Percentiles rank a stretch among this genome's conserved stretches.
Evolutionary conservation across 1,140 invertebrate genomes (phyloP).

Genomic region (Aphelenchoides fujianensis): DNA sequence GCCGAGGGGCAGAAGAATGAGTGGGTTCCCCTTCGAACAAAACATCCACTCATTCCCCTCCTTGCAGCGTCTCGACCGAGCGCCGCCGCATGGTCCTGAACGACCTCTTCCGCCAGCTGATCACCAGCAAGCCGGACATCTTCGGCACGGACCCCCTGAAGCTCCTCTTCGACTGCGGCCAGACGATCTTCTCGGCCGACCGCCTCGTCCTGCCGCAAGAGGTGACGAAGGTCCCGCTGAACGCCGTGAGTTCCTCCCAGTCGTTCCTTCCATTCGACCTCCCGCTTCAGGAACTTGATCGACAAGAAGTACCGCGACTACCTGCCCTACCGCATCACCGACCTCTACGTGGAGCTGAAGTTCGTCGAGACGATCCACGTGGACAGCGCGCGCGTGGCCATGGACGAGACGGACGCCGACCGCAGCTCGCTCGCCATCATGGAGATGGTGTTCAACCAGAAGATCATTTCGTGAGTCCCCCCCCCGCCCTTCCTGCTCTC

Average conservation of each 20-base stretch:
- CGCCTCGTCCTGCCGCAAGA: not conserved
- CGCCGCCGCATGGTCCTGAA: not conserved
- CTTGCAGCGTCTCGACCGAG: not conserved
- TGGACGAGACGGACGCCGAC: not conserved
- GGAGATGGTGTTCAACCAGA: constrained; percentile 6
- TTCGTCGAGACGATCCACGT: not conserved
- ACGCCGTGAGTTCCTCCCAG: too few species aligned
- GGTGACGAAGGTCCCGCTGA: not conserved
- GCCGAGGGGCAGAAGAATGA: not conserved
- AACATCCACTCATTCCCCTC: not conserved
- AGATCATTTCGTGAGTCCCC: not conserved
- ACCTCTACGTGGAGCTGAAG: not conserved
- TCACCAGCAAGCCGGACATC: not conserved
- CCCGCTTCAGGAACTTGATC: constrained; percentile 4
- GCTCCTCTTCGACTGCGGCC: not conserved
- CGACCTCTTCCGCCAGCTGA: not conserved
- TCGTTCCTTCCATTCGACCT: too few species aligned
- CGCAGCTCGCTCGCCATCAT: not conserved
- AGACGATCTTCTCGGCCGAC: not conserved
- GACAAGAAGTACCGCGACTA: not conserved
- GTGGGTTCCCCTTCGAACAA: not conserved
- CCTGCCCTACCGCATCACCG: not conserved
- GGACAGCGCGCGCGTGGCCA: not conserved
- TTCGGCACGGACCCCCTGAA: not conserved
- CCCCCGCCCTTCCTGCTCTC: not conserved